Evolutionary conservation across 2,888 invertebrate genomes (phyloP).

Genomic region (Lasiommata megera): DNA sequence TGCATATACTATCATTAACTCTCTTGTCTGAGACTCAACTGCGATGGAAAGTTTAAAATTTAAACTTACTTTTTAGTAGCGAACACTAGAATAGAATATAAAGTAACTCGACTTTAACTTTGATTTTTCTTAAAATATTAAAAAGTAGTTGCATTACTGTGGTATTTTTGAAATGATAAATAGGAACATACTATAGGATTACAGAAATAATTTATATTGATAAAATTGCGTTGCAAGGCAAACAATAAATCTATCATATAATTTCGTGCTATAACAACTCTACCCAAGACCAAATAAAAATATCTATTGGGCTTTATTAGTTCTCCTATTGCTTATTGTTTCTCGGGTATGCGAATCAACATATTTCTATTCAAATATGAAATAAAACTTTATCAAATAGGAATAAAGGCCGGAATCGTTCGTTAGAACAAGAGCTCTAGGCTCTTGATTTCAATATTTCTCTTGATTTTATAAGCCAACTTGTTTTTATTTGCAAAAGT

Average conservation of each 20-base stretch:
- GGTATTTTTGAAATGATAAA: no score
- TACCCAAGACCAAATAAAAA: not conserved
- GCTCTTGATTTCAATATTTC: not conserved
- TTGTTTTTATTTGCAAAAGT: constrained; percentile 2
- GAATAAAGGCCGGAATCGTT: not conserved
- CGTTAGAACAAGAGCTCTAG: not conserved
- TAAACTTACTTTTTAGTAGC: not conserved
- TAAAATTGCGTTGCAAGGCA: not conserved
- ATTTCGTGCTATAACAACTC: not conserved
- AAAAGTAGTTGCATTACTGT: no score
- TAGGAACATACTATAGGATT: no score
- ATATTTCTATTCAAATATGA: not conserved
- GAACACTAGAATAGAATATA: not conserved
- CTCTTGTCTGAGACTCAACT: not conserved
- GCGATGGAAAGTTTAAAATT: not conserved
- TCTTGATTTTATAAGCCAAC: constrained; percentile 6
- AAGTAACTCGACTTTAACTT: not conserved
- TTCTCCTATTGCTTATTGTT: constrained; percentile 7
- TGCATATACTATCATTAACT: not conserved
- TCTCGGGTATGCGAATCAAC: not conserved
- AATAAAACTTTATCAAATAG: not conserved
- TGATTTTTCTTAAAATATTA: not conserved
- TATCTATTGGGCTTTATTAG: not conserved
- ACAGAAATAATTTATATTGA: not conserved
- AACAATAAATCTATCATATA: not conserved